Percentiles rank a stretch among this genome's conserved stretches.
Evolutionary conservation across 2,797 vertebrate species (phyloP).

Genomic region (Clarias pachynema): DNA sequence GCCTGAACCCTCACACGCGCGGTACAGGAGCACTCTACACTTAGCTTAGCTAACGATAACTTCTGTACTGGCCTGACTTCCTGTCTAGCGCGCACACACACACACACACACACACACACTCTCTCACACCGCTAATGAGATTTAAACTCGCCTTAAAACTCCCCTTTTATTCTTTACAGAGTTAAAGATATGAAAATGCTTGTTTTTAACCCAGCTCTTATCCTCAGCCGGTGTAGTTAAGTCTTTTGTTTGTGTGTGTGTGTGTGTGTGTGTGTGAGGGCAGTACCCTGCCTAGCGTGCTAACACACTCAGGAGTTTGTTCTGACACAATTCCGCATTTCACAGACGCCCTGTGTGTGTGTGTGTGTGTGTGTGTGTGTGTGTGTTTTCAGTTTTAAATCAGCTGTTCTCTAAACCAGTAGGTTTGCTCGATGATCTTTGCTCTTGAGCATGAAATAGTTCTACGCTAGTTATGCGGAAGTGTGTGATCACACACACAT

Average conservation of each 20-base stretch:
- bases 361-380: too few relatives aligned
- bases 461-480: slow-evolving; percentile 38
- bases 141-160: background rate
- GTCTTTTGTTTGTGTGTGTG: too few relatives aligned
- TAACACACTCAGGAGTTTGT: background rate
- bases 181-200: background rate
- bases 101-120: background rate
- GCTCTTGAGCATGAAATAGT: background rate
- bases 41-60: too few relatives aligned
- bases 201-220: background rate
- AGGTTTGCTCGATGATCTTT: background rate
- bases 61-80: background rate
- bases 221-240: background rate
- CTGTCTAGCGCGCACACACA: background rate
- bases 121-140: background rate
- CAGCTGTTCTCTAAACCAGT: background rate
- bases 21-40: background rate
- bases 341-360: too few relatives aligned
- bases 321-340: background rate
- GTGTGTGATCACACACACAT: slow-evolving; percentile 7
- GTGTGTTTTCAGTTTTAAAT: background rate
- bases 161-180: background rate
- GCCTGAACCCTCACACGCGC: background rate
- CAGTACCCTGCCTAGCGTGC: background rate
- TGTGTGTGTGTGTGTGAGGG: background rate